Conservation (phyloP, 2,797 vertebrate species). For the Eulemur coronatus region DNA sequence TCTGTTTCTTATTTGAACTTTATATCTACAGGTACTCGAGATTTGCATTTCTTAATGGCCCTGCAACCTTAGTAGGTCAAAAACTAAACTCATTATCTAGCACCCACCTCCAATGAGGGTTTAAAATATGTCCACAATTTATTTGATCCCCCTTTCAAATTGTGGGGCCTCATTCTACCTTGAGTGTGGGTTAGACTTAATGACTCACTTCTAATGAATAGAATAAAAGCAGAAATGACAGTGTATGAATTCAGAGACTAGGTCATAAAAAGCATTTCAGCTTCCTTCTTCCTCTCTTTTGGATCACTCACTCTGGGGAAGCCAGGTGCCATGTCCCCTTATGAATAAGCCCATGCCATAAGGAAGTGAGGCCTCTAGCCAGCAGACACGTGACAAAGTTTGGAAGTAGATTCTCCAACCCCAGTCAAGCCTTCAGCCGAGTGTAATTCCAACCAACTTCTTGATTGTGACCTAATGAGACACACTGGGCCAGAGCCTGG, state of each 20-base stretch:
- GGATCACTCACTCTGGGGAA: neutral
- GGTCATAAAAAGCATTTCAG: neutral
- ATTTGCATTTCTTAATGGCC: neutral
- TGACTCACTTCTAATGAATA: neutral
- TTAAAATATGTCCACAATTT: neutral
- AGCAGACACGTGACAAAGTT: neutral
- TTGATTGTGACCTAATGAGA: neutral
- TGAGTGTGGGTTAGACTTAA: neutral
- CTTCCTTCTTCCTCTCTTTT: neutral
- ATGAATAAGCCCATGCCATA: neutral
- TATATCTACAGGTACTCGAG: neutral
- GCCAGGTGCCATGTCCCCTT: neutral
- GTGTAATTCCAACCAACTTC: neutral
- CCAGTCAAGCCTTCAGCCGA: neutral
- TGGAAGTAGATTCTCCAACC: neutral
- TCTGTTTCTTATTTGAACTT: neutral
- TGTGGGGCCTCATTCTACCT: neutral
- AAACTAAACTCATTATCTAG: neutral
- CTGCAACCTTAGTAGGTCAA: neutral
- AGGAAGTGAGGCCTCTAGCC: neutral
- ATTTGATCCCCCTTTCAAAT: neutral
- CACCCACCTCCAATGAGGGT: too few species aligned
- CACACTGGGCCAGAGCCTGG: neutral
- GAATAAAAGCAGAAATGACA: neutral
- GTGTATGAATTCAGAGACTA: neutral